A percentile compares a stretch with the other conserved stretches of the same genome.
phyloP scores from a whole-genome alignment of 2,113 vertebrate species.

The Rhabdornis inornatus region DNA sequence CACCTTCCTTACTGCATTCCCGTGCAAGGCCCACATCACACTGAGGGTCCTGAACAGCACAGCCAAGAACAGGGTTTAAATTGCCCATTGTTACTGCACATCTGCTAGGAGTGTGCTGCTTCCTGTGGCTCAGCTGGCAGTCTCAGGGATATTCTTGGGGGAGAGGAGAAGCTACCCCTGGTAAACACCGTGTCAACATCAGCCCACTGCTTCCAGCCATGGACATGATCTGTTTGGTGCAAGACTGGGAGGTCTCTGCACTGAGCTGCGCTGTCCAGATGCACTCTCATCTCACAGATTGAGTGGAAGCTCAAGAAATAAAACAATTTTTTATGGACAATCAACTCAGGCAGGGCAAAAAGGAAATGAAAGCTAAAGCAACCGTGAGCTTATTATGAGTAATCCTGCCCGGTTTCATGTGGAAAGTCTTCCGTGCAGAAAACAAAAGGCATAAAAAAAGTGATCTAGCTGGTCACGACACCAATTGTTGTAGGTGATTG shows the following conservation, averaged over 20 bases:
- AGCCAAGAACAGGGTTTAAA: neutral
- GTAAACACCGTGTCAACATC: neutral
- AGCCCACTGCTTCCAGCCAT: neutral
- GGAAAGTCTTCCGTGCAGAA: neutral
- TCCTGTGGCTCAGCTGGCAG: neutral
- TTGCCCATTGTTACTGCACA: neutral
- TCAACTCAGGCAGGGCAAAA: neutral
- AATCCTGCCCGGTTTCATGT: neutral
- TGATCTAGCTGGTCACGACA: neutral
- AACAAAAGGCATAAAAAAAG: neutral
- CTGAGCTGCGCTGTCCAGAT: rapidly evolving
- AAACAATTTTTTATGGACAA: neutral
- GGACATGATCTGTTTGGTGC: neutral
- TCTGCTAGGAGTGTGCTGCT: neutral
- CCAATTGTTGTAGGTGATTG: neutral
- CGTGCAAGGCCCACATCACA: neutral
- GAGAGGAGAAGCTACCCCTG: neutral
- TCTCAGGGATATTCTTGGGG: neutral
- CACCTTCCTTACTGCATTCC: neutral
- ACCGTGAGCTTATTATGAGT: neutral
- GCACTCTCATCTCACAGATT: neutral
- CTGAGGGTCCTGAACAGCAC: neutral
- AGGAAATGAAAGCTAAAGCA: neutral
- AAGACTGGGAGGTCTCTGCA: neutral
- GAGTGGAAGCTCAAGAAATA: neutral